phyloP scores from a whole-genome alignment of 2,113 vertebrate genomes.

The Podilymbus podiceps region DNA sequence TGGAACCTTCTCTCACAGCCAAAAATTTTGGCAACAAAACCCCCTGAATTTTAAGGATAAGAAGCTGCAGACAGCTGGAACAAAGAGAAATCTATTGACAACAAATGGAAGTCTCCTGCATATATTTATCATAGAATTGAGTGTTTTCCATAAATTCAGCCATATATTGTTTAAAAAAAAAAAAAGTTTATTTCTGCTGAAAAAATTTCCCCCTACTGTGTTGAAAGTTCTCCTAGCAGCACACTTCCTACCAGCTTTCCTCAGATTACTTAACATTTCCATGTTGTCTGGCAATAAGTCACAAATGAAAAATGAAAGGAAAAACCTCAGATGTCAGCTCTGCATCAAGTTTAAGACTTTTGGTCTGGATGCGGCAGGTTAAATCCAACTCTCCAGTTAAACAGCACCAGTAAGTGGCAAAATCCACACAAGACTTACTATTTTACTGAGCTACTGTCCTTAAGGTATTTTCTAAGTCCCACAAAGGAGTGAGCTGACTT shows the following conservation, averaged over 20 bases:
- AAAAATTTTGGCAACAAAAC: constrained; percentile 14
- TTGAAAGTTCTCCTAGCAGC: not conserved
- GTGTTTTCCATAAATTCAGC: not conserved
- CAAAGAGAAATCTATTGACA: constrained; percentile 29
- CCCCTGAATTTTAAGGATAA: not conserved
- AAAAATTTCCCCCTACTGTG: not conserved
- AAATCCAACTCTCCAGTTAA: not conserved
- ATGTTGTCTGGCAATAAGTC: not conserved
- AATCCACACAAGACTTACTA: not conserved
- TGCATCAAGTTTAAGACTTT: not conserved
- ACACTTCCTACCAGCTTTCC: not conserved
- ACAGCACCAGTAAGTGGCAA: not conserved
- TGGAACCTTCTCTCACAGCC: constrained; percentile 23
- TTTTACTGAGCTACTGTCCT: not conserved
- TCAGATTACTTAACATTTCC: not conserved
- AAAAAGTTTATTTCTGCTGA: not conserved
- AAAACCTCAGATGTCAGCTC: not conserved
- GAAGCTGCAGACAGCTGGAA: constrained; percentile 45
- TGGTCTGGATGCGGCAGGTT: not conserved
- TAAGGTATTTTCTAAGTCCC: not conserved
- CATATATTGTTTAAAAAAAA: not conserved
- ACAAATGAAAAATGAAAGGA: not conserved
- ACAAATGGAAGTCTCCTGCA: not conserved
- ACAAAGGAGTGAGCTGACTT: not conserved
- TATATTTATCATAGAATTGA: not conserved